Percentiles rank a stretch among this genome's conserved stretches.
These are phyloP conservation scores for Caenorhabditis doughertyi DNA, from an alignment of 2,888 invertebrate genomes.

Conservation along the genomic window DNA sequence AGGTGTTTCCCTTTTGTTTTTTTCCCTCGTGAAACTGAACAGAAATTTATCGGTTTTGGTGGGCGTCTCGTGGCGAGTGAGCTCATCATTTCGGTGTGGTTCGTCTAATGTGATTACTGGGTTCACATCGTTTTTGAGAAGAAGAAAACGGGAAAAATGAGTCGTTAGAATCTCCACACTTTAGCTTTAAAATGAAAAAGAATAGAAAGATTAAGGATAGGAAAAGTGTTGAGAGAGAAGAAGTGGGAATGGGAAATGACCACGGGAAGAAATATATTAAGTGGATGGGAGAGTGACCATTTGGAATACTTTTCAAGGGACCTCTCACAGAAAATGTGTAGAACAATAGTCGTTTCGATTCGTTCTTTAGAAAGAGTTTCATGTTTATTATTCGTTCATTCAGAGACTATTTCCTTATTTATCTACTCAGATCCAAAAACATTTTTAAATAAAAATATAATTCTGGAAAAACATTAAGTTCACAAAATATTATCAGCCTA, in stretches of 20 bases:
- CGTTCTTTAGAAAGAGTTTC: too few relatives aligned
- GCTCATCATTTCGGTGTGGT: background rate
- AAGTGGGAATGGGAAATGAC: conserved; percentile 1
- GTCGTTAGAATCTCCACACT: conserved; percentile 28
- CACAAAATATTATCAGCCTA: too few relatives aligned
- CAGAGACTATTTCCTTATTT: too few relatives aligned
- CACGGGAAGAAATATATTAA: background rate
- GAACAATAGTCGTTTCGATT: too few relatives aligned
- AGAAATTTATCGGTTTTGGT: conserved; percentile 10
- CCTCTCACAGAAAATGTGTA: background rate
- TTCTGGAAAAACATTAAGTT: too few relatives aligned
- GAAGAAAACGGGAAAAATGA: too few relatives aligned
- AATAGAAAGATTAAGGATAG: background rate
- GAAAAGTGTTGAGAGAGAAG: conserved; percentile 4
- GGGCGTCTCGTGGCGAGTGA: conserved; percentile 18
- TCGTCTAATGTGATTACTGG: conserved; percentile 32
- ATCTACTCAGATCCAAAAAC: too few relatives aligned
- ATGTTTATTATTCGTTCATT: too few relatives aligned
- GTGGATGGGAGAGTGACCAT: background rate
- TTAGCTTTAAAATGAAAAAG: background rate
- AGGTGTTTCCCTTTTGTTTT: background rate
- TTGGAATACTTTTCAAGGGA: background rate
- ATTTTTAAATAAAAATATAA: too few relatives aligned
- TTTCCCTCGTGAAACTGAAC: background rate
- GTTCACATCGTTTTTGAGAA: conserved; percentile 26